A percentile compares a stretch with the other conserved stretches of the same genome.
phyloP scores from a whole-genome alignment of 2,888 invertebrate genomes.

The Netelia inedita region DNA sequence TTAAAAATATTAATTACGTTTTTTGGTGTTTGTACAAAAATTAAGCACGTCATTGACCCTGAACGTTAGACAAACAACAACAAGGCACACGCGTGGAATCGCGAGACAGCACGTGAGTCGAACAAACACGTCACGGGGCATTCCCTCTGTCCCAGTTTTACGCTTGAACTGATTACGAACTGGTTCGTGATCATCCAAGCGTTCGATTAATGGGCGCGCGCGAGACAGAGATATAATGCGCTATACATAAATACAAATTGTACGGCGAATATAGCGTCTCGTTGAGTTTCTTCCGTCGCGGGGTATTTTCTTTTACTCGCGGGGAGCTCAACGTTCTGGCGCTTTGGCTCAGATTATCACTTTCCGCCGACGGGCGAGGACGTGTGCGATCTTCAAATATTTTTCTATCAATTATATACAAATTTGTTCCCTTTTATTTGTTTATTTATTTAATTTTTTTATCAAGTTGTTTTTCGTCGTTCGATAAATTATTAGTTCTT shows the following conservation, averaged over 20 bases:
- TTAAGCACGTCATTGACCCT: slow-evolving; percentile 42
- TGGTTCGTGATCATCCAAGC: slow-evolving; percentile 83
- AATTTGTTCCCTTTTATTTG: background rate
- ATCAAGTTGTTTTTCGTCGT: background rate
- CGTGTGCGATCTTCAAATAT: slow-evolving; percentile 38
- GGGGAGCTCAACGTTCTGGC: slow-evolving; percentile 22
- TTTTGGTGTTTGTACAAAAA: too few relatives aligned
- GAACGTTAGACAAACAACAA: background rate
- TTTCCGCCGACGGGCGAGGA: slow-evolving; percentile 69
- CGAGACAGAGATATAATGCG: slow-evolving; percentile 60
- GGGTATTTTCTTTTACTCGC: slow-evolving; percentile 61
- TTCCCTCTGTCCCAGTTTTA: slow-evolving; percentile 78
- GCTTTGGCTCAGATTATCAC: slow-evolving; percentile 71
- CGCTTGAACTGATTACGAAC: slow-evolving; percentile 82
- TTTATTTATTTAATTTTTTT: background rate
- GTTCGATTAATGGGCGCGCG: slow-evolving; percentile 78
- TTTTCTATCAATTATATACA: background rate
- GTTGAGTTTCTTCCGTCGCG: slow-evolving; percentile 73
- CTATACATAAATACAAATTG: slow-evolving; percentile 29
- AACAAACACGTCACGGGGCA: slow-evolving; percentile 70
- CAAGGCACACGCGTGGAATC: slow-evolving; percentile 48
- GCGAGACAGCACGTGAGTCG: slow-evolving; percentile 62
- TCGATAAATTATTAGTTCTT: background rate
- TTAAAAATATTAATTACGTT: too few relatives aligned
- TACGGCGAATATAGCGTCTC: slow-evolving; percentile 25